Conservation (phyloP, 1,140 invertebrate genomes). For the Proctacanthus coquilletti region DNA sequence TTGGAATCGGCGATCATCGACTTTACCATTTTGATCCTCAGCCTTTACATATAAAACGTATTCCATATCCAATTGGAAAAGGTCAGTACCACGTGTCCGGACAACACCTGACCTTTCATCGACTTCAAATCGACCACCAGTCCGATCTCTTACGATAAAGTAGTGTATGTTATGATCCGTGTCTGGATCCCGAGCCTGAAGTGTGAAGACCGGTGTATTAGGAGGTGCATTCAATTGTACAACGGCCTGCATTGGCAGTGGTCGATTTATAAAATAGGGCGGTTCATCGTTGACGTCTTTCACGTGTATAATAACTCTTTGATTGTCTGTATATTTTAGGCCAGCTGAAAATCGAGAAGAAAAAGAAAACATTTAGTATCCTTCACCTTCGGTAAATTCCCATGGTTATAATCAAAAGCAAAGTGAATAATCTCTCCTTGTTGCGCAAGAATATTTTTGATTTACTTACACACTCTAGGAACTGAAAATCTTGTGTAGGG, state of each 20-base stretch:
- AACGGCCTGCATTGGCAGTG: constrained; percentile 89
- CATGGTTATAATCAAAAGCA: no score
- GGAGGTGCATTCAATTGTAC: constrained; percentile 87
- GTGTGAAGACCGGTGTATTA: constrained; percentile 88
- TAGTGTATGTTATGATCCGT: constrained; percentile 92
- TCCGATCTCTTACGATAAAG: constrained; percentile 83
- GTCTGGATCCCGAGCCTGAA: constrained; percentile 88
- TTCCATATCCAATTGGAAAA: constrained; percentile 90
- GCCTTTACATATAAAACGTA: constrained; percentile 92
- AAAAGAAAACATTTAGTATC: constrained; percentile 6
- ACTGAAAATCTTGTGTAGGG: no score
- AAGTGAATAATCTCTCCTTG: no score
- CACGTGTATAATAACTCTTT: constrained; percentile 85
- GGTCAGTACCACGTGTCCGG: constrained; percentile 75
- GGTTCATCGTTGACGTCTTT: constrained; percentile 93
- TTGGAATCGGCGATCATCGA: constrained; percentile 76
- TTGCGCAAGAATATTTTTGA: no score
- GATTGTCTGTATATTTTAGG: constrained; percentile 66
- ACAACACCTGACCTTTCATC: constrained; percentile 87
- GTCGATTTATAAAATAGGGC: constrained; percentile 89
- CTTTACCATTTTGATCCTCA: constrained; percentile 81
- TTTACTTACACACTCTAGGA: no score
- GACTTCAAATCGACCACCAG: constrained; percentile 63
- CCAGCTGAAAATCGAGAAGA: constrained; percentile 15
- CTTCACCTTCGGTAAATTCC: not conserved